Evolutionary conservation across 2,888 invertebrate species (phyloP).

Genomic region (Cataglyphis cursor): DNA sequence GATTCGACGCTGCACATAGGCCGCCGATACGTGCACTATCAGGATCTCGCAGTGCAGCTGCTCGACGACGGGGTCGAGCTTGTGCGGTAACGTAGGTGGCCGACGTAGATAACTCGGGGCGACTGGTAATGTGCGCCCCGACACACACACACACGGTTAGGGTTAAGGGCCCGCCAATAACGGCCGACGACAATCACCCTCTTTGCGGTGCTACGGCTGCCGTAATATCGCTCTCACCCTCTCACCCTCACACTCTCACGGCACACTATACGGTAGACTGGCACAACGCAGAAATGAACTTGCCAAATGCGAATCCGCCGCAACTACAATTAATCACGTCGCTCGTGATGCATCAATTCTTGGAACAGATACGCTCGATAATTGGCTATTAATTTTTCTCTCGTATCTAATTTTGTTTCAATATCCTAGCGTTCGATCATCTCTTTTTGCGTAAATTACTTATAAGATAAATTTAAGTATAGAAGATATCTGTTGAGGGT

Average conservation of each 20-base stretch:
- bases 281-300: constrained; percentile 48
- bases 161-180: constrained; percentile 80
- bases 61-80: constrained; percentile 49
- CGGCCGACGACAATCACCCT: constrained; percentile 76
- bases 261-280: constrained; percentile 22
- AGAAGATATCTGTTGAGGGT: no score
- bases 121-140: constrained; percentile 81
- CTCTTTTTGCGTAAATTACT: background rate
- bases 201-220: constrained; percentile 35
- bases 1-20: constrained; percentile 58
- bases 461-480: background rate
- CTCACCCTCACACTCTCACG: no score
- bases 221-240: constrained; percentile 33
- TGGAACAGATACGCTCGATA: constrained; percentile 12
- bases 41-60: constrained; percentile 84
- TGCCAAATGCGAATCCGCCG: constrained; percentile 38
- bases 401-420: background rate
- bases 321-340: constrained; percentile 44
- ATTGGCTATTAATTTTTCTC: constrained; percentile 36
- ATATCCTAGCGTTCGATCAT: background rate
- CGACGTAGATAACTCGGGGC: constrained; percentile 84
- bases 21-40: constrained; percentile 76
- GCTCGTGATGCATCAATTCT: constrained; percentile 35
- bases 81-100: constrained; percentile 81
- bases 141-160: constrained; percentile 70